phyloP scores from a whole-genome alignment of 2,888 invertebrate genomes.

The Andrena flavipes region DNA sequence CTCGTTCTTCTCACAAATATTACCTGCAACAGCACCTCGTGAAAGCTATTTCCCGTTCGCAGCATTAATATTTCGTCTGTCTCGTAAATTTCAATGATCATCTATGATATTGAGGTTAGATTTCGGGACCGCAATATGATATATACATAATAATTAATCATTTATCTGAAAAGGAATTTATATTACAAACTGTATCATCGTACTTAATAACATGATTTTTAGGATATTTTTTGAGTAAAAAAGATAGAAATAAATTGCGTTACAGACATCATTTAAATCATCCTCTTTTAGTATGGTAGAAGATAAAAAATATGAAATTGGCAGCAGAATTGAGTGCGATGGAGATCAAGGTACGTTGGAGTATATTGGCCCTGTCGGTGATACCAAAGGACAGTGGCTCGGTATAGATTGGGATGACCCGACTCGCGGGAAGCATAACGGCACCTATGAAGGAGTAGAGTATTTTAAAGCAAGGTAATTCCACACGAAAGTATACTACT shows the following conservation, averaged over 20 bases:
- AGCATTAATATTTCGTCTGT: constrained; percentile 27
- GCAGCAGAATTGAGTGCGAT: constrained; percentile 85
- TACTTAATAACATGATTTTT: constrained; percentile 8
- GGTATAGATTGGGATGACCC: constrained; percentile 99
- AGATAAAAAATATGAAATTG: constrained; percentile 82
- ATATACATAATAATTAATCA: constrained; percentile 36
- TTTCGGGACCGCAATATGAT: constrained; percentile 54
- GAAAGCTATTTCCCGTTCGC: constrained; percentile 14
- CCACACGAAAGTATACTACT: neutral
- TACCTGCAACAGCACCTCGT: constrained; percentile 13
- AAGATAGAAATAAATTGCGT: neutral
- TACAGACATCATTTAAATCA: constrained; percentile 11
- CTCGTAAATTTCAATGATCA: constrained; percentile 61
- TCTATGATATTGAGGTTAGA: constrained; percentile 71
- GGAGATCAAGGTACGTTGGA: constrained; percentile 85
- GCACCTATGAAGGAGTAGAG: constrained; percentile 91
- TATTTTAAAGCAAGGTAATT: constrained; percentile 92
- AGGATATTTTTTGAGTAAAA: neutral
- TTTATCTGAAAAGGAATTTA: constrained; percentile 21
- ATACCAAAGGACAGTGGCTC: constrained; percentile 88
- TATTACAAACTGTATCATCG: constrained; percentile 10
- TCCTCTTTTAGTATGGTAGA: constrained; percentile 78
- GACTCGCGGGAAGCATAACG: constrained; percentile 96
- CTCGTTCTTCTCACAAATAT: constrained; percentile 14
- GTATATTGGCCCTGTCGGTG: constrained; percentile 86